phyloP scores from a whole-genome alignment of 1,140 invertebrate genomes.

The Ostrea edulis region DNA sequence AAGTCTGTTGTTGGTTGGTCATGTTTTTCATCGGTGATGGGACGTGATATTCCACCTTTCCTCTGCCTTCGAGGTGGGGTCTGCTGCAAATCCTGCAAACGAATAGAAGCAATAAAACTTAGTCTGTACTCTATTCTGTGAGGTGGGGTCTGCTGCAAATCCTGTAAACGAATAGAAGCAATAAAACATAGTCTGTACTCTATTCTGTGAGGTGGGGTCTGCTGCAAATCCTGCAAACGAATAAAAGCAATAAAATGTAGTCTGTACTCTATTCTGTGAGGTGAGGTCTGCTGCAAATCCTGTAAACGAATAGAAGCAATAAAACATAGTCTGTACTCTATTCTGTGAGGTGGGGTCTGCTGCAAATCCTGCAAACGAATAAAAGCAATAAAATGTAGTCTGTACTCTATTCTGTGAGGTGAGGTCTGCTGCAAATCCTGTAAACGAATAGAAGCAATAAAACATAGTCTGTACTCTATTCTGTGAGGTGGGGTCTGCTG shows the following conservation, averaged over 20 bases:
- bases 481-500: not conserved
- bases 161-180: not conserved
- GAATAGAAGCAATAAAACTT: not conserved
- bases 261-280: too few relatives aligned
- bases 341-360: not conserved
- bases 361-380: not conserved
- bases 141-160: not conserved
- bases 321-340: too few relatives aligned
- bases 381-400: too few relatives aligned
- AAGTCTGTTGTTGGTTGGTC: conserved; percentile 39
- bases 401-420: not conserved
- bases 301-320: not conserved
- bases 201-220: not conserved
- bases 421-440: not conserved
- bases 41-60: conserved; percentile 24
- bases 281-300: not conserved
- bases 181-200: too few relatives aligned
- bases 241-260: not conserved
- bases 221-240: not conserved
- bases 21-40: conserved; percentile 26
- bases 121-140: too few relatives aligned
- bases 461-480: too few relatives aligned
- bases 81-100: not conserved
- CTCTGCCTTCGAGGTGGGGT: not conserved
- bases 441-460: not conserved